phyloP scores from a whole-genome alignment of 2,888 invertebrate species.

The Micropterix aruncella region DNA sequence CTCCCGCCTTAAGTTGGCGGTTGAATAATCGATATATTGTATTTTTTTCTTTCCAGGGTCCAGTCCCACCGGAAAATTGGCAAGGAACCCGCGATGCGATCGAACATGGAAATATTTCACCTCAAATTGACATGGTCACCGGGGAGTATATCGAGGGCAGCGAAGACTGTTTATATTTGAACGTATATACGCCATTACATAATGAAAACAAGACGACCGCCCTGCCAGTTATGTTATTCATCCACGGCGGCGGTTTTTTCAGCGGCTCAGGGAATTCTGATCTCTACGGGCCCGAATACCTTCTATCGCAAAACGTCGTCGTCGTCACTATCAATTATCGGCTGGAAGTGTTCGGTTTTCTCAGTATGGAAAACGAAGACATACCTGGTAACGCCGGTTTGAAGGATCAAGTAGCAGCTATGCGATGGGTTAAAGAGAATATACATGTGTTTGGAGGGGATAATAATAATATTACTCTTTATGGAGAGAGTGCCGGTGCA shows the following conservation, averaged over 20 bases:
- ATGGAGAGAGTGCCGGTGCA: constrained; percentile 1
- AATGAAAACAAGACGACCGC: constrained; percentile 10
- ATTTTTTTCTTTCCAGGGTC: constrained; percentile 21
- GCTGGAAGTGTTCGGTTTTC: constrained; percentile 27
- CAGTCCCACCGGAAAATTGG: constrained; percentile 22
- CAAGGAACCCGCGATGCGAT: constrained; percentile 21
- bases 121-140: constrained; percentile 21
- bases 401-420: constrained; percentile 1
- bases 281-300: constrained; percentile 27
- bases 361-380: constrained; percentile 27
- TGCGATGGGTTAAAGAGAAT: not conserved
- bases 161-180: constrained; percentile 28
- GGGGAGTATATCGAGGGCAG: constrained; percentile 17
- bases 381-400: constrained; percentile 17
- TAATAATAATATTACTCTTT: not conserved
- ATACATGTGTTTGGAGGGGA: constrained; percentile 2
- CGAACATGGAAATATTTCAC: constrained; percentile 25
- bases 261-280: constrained; percentile 27
- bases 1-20: no score
- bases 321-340: constrained; percentile 31
- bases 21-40: no score
- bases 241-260: constrained; percentile 31
- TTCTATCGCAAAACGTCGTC: constrained; percentile 24
- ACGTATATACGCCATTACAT: constrained; percentile 24
- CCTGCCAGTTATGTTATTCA: constrained; percentile 30